These are phyloP conservation scores for Pomacea maculata DNA, from an alignment of 1,140 invertebrate species.

Conservation along the genomic window DNA sequence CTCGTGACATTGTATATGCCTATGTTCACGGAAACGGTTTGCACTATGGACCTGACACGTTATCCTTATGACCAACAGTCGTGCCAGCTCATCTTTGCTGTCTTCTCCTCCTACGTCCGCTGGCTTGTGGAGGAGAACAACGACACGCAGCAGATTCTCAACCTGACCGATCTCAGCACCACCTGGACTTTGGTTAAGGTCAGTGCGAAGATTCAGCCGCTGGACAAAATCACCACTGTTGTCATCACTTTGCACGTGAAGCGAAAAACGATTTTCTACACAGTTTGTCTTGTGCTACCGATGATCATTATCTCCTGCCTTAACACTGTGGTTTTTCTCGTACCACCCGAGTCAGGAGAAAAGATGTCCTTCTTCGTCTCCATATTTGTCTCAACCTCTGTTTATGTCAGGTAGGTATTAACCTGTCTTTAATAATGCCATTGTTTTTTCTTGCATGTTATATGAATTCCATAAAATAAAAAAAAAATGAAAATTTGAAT, in stretches of 20 bases:
- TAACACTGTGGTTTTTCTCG: slow-evolving; percentile 32
- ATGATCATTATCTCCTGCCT: slow-evolving; percentile 31
- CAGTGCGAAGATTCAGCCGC: neutral
- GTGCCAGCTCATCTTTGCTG: slow-evolving; percentile 16
- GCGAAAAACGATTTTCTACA: slow-evolving; percentile 27
- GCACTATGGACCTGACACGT: slow-evolving; percentile 26
- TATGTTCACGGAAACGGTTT: slow-evolving; percentile 19
- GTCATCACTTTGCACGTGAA: slow-evolving; percentile 38
- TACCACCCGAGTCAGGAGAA: slow-evolving; percentile 38
- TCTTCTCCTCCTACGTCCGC: neutral
- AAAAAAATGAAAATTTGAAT: too few relatives aligned
- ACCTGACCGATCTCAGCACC: neutral
- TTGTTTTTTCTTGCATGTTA: too few relatives aligned
- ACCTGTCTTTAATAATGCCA: too few relatives aligned
- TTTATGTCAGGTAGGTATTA: slow-evolving; percentile 26
- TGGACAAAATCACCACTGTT: neutral
- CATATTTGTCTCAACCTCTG: slow-evolving; percentile 31
- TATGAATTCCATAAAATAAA: too few relatives aligned
- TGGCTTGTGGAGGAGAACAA: neutral
- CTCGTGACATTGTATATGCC: slow-evolving; percentile 41
- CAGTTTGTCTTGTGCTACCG: slow-evolving; percentile 35
- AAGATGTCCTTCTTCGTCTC: slow-evolving; percentile 38
- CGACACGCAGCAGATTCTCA: neutral
- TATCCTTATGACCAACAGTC: slow-evolving; percentile 36
- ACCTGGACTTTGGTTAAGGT: slow-evolving; percentile 2